These are phyloP conservation scores for Cryptus viduatorius DNA, from an alignment of 2,888 invertebrate species.

Conservation along the genomic window DNA sequence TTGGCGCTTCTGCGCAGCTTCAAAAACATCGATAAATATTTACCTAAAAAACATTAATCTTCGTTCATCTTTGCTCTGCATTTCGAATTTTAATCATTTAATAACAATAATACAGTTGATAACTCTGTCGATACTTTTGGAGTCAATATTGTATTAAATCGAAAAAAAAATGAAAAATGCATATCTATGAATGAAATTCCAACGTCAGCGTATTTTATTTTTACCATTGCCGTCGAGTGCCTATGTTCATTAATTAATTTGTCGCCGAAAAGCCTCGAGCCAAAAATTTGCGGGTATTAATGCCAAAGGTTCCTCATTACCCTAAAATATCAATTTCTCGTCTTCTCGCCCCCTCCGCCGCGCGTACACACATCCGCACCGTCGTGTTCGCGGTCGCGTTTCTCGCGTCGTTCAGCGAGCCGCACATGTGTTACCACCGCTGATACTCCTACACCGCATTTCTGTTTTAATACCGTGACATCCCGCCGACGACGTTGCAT, in stretches of 20 bases:
- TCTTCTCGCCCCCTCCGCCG: neutral
- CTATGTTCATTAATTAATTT: neutral
- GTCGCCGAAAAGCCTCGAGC: neutral
- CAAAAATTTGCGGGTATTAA: slow-evolving; percentile 47
- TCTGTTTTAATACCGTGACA: neutral
- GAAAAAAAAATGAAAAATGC: neutral
- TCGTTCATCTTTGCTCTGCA: neutral
- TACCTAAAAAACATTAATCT: no score
- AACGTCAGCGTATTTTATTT: neutral
- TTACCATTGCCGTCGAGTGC: neutral
- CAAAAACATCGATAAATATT: no score
- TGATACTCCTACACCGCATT: neutral
- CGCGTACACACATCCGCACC: neutral
- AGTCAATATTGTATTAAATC: no score
- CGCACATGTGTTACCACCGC: neutral
- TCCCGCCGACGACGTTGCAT: slow-evolving; percentile 15
- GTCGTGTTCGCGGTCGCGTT: neutral
- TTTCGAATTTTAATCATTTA: neutral
- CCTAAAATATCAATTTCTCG: slow-evolving; percentile 70
- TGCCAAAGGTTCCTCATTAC: slow-evolving; percentile 51
- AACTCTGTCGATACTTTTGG: neutral
- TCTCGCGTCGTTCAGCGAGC: neutral
- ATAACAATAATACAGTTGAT: neutral
- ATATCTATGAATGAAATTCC: no score
- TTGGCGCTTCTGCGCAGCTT: no score